These are phyloP conservation scores for Mesoclemmys tuberculata DNA, from an alignment of 2,113 vertebrate species.

Conservation along the genomic window DNA sequence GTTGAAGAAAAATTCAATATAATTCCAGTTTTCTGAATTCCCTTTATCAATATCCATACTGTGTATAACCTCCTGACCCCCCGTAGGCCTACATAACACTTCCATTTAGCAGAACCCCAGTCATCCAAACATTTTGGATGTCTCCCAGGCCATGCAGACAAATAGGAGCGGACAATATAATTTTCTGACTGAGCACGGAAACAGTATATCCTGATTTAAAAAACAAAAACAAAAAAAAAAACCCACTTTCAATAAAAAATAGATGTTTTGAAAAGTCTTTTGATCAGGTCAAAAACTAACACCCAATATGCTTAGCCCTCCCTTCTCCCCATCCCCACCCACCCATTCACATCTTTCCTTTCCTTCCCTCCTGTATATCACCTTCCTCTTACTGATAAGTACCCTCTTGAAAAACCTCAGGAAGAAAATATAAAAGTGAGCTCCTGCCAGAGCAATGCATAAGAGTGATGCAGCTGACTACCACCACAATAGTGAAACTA, in stretches of 20 bases:
- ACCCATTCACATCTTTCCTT: neutral
- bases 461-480: neutral
- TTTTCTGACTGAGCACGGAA: neutral
- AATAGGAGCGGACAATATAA: neutral
- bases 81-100: neutral
- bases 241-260: neutral
- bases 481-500: neutral
- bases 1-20: neutral
- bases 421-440: neutral
- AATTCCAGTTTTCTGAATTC: neutral
- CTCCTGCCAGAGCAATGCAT: neutral
- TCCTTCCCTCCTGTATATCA: neutral
- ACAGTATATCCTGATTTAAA: neutral
- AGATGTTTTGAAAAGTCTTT: neutral
- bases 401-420: neutral
- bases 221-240: no score
- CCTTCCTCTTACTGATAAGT: slow-evolving; percentile 49
- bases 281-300: neutral
- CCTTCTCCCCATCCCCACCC: neutral
- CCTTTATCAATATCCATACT: neutral
- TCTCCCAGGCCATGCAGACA: neutral
- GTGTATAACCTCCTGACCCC: neutral
- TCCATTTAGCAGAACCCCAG: neutral
- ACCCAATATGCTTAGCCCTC: neutral
- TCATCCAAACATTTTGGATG: neutral